These are phyloP conservation scores for Mylabris phalerata DNA, from an alignment of 1,140 invertebrate genomes.

Conservation along the genomic window DNA sequence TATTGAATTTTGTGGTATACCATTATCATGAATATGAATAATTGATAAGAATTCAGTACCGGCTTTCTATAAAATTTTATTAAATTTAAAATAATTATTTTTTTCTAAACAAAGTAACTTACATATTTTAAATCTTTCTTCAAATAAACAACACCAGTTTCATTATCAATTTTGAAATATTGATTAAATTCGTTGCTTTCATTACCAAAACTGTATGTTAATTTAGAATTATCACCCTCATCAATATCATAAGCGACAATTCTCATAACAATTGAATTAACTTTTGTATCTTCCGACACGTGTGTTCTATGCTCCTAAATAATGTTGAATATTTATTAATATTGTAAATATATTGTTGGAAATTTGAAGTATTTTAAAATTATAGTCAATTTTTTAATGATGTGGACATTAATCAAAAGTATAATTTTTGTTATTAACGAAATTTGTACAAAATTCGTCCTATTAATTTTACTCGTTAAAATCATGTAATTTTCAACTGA, in stretches of 20 bases:
- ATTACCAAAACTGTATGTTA: slow-evolving; percentile 46
- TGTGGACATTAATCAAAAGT: too few relatives aligned
- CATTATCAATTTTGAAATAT: slow-evolving; percentile 70
- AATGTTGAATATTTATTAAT: slow-evolving; percentile 21
- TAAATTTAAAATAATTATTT: slow-evolving; percentile 26
- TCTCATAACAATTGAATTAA: slow-evolving; percentile 71
- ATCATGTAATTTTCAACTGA: too few relatives aligned
- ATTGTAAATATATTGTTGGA: too few relatives aligned
- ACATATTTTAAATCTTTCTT: slow-evolving; percentile 46
- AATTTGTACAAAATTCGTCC: too few relatives aligned
- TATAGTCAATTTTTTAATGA: too few relatives aligned
- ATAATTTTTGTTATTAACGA: too few relatives aligned
- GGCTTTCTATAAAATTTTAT: slow-evolving; percentile 51
- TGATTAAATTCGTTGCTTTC: slow-evolving; percentile 46
- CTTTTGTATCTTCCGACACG: slow-evolving; percentile 64
- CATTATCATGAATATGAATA: slow-evolving; percentile 66
- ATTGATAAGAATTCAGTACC: slow-evolving; percentile 29
- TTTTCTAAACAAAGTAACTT: slow-evolving; percentile 46
- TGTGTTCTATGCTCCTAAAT: slow-evolving; percentile 62
- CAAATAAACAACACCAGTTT: slow-evolving; percentile 72
- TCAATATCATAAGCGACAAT: slow-evolving; percentile 85
- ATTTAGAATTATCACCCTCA: slow-evolving; percentile 75
- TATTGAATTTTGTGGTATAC: slow-evolving; percentile 51
- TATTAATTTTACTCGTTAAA: too few relatives aligned
- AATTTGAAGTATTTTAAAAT: too few relatives aligned